These are phyloP conservation scores for Brachionus angularis DNA, from an alignment of 1,140 invertebrate genomes.

Conservation along the genomic window DNA sequence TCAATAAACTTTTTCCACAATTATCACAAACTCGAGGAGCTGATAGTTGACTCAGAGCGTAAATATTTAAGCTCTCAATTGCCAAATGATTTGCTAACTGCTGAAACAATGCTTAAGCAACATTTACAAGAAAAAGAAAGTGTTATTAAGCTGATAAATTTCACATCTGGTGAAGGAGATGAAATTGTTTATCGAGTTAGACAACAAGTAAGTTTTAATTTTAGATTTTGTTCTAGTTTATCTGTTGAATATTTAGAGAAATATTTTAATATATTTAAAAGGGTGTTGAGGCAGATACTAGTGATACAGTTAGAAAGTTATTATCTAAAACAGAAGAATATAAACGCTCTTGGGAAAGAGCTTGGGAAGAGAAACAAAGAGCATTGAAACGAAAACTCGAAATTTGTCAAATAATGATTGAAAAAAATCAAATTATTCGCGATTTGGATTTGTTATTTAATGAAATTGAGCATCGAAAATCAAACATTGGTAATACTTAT, in stretches of 20 bases:
- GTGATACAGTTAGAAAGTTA: constrained; percentile 68
- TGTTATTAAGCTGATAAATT: constrained; percentile 64
- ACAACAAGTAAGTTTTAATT: constrained; percentile 60
- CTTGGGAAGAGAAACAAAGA: constrained; percentile 64
- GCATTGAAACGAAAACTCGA: constrained; percentile 65
- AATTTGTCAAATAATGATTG: constrained; percentile 68
- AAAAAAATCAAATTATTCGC: constrained; percentile 62
- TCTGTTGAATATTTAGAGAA: constrained; percentile 16
- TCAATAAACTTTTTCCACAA: constrained; percentile 68
- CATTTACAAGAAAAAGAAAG: constrained; percentile 63
- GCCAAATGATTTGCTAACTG: constrained; percentile 58
- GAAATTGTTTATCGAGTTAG: constrained; percentile 65
- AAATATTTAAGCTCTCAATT: constrained; percentile 57
- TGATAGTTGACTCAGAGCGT: constrained; percentile 59
- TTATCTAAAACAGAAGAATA: constrained; percentile 62
- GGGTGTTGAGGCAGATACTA: constrained; percentile 67
- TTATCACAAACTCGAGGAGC: constrained; percentile 63
- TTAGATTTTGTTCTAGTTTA: not conserved
- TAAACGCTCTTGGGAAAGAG: constrained; percentile 62
- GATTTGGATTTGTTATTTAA: constrained; percentile 13
- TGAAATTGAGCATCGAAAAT: not conserved
- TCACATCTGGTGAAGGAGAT: constrained; percentile 64
- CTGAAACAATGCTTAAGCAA: constrained; percentile 62
- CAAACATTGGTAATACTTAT: not conserved
- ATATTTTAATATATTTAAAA: constrained; percentile 54